Conservation (phyloP, 1,140 invertebrate species). For the Hylyphantes graminicola region DNA sequence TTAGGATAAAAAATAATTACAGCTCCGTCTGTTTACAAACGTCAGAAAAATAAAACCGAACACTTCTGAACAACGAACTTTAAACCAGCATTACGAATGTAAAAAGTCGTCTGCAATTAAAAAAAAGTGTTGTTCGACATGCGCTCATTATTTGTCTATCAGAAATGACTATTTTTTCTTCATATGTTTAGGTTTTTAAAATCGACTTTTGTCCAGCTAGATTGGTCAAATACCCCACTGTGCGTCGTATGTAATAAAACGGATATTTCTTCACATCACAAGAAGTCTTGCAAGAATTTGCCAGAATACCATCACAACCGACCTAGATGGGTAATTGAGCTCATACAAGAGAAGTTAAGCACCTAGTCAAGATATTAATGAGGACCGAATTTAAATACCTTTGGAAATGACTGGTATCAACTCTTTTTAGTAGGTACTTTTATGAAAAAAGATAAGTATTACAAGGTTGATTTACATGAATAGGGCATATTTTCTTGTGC, state of each 20-base stretch:
- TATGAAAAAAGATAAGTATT: neutral
- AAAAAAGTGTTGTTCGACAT: no score
- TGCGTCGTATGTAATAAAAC: neutral
- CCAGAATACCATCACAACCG: neutral
- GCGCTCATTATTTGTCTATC: no score
- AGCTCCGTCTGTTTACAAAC: no score
- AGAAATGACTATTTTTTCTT: no score
- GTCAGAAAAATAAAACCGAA: no score
- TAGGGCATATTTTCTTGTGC: neutral
- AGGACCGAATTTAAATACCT: neutral
- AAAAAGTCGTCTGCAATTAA: no score
- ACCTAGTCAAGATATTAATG: neutral
- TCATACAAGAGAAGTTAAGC: neutral
- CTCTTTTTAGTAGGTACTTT: neutral
- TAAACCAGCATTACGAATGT: no score
- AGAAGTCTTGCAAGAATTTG: neutral
- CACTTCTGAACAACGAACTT: no score
- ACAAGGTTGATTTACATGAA: neutral
- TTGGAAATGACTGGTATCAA: neutral
- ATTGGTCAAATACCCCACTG: no score
- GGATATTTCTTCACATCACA: neutral
- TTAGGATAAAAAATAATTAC: no score
- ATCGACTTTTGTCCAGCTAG: no score
- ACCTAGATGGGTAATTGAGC: slow-evolving; percentile 14
- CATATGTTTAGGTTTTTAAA: no score